Evolutionary conservation across 1,140 invertebrate genomes (phyloP), one percentile per base, ranked within the genome.

Genomic region (Heterodera carotae): DNA sequence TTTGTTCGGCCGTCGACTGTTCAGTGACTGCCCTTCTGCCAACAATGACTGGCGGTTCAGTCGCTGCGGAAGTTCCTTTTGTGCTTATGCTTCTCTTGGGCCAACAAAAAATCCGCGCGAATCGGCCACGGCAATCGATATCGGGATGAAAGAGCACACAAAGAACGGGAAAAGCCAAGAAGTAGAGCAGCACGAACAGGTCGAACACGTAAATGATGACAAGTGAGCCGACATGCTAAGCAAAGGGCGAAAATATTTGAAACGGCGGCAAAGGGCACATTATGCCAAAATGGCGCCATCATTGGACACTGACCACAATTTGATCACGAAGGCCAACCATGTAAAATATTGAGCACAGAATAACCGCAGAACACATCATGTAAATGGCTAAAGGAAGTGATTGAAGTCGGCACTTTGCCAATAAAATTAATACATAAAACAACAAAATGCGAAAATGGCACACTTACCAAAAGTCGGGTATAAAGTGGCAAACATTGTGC

Each of bases 171-270:
- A 82, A 82, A 43, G 82, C 66, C 43, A 80, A 29, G 71, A 82
- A 82, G 29, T 82, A 82, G 29, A 84, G 27, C 15, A 76, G 27
- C 15, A 82, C 73, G 60, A 62, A 80, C 29, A 73, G 76, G 69
- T 82, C 81, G 60, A 82, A 82, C 33, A 83, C n/a, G 64, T 82
- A 76, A n/a, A 82, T 80, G 33, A 82, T 36, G 1, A 83, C 79
- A 43, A 48, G 70, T 3, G 81, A 82, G 2, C 64, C 78, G 8
- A n/a, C 39, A 36, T 80, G 79, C 39, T 43, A 43, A 43, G 15
- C 7, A 43, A 43, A 43, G 15, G 7, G 39, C n/a, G 39, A 4
- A 43, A 10, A 10, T 43, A 43, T 43, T 1, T 43, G 39, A 43
- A n/a, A n/a, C n/a, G n/a, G 15, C 53, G 33, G 27, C 69, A 43